Base-by-base conservation (phyloP, 1,140 invertebrate genomes). In the Drosophila lini region DNA sequence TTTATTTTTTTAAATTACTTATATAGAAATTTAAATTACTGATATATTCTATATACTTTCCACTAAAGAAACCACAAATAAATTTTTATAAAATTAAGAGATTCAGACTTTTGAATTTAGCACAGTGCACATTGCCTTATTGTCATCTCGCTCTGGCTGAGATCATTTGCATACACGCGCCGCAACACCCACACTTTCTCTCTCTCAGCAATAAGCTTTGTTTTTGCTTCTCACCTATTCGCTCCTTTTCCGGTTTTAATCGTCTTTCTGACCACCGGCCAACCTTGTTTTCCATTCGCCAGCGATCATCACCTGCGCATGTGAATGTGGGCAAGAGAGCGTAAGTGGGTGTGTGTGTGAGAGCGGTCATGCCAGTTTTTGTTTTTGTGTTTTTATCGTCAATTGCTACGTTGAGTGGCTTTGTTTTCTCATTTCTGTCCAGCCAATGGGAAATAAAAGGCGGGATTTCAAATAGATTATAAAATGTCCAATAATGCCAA, bases 1-100 rank as follows among this genome's bases (percentile, higher is more conserved):
- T 83, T 78, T 77, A 84, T 78, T 81, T 85, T 85, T 85, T 48
- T 47, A 67, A n/a, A n/a, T n/a, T n/a, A n/a, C n/a, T n/a, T n/a
- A n/a, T n/a, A n/a, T n/a, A n/a, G n/a, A n/a, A n/a, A n/a, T n/a
- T n/a, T n/a, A n/a, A n/a, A n/a, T n/a, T n/a, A n/a, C n/a, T n/a
- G n/a, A n/a, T n/a, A n/a, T n/a, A n/a, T n/a, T n/a, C n/a, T n/a
- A n/a, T n/a, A n/a, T n/a, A n/a, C n/a, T n/a, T n/a, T n/a, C n/a
- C n/a, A n/a, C n/a, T n/a, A n/a, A n/a, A n/a, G n/a, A n/a, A n/a
- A n/a, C n/a, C n/a, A n/a, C n/a, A n/a, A n/a, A n/a, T n/a, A n/a
- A n/a, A n/a, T n/a, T n/a, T n/a, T n/a, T n/a, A n/a, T n/a, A n/a
- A n/a, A n/a, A n/a, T n/a, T n/a, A n/a, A n/a, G n/a, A n/a, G n/a